Evolutionary conservation across 2,797 vertebrate genomes (phyloP).

Genomic region (Anas georgica): DNA sequence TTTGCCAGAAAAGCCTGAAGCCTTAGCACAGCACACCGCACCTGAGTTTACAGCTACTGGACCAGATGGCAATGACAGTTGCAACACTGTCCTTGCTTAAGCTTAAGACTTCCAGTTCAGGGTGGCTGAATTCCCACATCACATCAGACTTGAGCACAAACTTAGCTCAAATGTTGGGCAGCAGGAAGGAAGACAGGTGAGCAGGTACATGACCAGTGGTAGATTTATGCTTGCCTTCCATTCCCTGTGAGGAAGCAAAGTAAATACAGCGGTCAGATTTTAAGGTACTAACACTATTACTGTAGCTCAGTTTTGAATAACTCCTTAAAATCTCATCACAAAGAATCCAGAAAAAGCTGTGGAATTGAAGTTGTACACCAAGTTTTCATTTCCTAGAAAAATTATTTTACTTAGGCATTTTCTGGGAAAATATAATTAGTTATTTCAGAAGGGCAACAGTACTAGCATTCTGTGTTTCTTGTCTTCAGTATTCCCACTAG

Average conservation of each 20-base stretch:
- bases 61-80: background rate
- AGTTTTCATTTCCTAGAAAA: background rate
- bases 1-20: accelerated
- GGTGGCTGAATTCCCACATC: background rate
- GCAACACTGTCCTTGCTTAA: background rate
- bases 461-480: background rate
- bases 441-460: background rate
- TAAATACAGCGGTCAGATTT: background rate
- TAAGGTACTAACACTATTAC: background rate
- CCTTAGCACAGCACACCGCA: background rate
- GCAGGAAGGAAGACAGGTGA: background rate
- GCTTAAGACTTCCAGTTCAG: background rate
- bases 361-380: background rate
- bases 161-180: background rate
- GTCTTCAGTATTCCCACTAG: background rate
- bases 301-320: background rate
- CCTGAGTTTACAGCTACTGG: background rate
- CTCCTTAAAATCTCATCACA: background rate
- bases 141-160: background rate
- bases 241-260: background rate
- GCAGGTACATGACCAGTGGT: background rate
- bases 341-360: background rate
- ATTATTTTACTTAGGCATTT: background rate
- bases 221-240: background rate
- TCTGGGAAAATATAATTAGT: background rate